phyloP scores from a whole-genome alignment of 2,113 vertebrate species.

The Hippopotamus amphibius region DNA sequence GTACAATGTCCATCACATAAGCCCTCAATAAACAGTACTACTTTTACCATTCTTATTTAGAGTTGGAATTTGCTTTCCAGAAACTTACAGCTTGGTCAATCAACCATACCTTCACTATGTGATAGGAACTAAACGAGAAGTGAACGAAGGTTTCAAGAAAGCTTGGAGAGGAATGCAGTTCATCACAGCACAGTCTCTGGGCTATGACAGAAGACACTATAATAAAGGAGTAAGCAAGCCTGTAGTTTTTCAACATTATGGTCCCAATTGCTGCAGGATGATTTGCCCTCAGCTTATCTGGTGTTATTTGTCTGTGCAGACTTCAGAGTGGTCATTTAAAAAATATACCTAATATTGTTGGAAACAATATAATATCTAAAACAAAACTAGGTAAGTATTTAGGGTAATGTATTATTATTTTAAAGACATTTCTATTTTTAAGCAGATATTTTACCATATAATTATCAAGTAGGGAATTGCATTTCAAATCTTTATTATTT shows the following conservation, averaged over 20 bases:
- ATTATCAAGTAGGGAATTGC: not conserved
- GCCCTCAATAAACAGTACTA: not conserved
- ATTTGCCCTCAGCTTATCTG: not conserved
- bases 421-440: not conserved
- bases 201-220: not conserved
- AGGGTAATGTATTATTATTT: not conserved
- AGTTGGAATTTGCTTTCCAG: not conserved
- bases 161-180: accelerated
- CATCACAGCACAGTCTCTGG: not conserved
- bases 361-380: not conserved
- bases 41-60: not conserved
- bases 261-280: not conserved
- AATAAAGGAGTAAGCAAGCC: not conserved
- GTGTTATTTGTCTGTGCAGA: not conserved
- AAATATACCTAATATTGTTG: not conserved
- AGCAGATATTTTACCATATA: not conserved
- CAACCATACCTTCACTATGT: not conserved
- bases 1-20: not conserved
- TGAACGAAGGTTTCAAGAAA: not conserved
- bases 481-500: not conserved
- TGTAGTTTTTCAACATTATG: not conserved
- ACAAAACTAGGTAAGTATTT: not conserved
- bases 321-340: not conserved
- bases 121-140: not conserved
- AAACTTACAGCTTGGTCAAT: not conserved